Evolutionary conservation across 2,113 vertebrate genomes (phyloP).

Genomic region (Smithornis capensis): DNA sequence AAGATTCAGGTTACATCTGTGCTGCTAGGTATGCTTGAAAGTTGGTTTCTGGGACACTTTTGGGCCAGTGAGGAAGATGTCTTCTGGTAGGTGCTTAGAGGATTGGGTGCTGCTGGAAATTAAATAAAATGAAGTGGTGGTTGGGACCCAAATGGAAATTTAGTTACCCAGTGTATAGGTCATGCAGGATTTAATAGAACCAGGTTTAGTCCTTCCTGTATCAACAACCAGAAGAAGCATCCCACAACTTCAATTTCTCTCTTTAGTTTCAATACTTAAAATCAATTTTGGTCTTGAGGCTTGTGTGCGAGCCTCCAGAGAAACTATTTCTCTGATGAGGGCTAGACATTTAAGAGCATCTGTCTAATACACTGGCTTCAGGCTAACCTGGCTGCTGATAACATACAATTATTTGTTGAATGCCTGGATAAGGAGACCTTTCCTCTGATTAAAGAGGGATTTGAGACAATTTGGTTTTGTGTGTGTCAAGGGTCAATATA

Average conservation of each 20-base stretch:
- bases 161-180: neutral
- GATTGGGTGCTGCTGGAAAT: neutral
- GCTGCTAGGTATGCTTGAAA: neutral
- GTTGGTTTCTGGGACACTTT: neutral
- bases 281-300: neutral
- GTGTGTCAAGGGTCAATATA: slow-evolving; percentile 80
- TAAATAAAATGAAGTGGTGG: neutral
- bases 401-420: slow-evolving; percentile 21
- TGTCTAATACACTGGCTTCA: neutral
- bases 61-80: fast-evolving
- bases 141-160: neutral
- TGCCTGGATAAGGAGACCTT: slow-evolving; percentile 5
- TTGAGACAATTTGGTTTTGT: slow-evolving; percentile 72
- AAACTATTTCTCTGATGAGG: neutral
- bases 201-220: neutral
- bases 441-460: slow-evolving; percentile 75
- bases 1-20: neutral
- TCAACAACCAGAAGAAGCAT: neutral
- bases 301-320: neutral
- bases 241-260: neutral
- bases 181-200: neutral
- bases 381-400: slow-evolving; percentile 45
- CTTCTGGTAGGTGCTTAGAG: neutral
- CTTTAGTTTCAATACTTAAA: neutral
- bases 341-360: neutral